Evolutionary conservation across 2,888 invertebrate genomes (phyloP).

Genomic region (Apomyelois bistriatella): DNA sequence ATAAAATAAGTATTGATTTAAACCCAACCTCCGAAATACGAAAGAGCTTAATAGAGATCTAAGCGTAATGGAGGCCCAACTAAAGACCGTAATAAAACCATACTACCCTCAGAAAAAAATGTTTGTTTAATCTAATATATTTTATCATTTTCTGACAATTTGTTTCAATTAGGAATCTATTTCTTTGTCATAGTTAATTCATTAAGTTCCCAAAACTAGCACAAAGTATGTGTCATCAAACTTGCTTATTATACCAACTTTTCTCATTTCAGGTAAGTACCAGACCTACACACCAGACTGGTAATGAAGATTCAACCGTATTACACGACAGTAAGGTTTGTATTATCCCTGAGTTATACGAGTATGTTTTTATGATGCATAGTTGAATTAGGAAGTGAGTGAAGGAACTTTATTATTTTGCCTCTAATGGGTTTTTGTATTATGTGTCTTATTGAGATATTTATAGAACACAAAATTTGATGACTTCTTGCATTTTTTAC

Average conservation of each 20-base stretch:
- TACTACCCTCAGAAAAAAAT: no score
- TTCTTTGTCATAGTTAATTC: neutral
- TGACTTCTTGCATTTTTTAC: no score
- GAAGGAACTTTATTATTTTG: neutral
- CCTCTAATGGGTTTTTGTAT: neutral
- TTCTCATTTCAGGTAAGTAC: conserved; percentile 34
- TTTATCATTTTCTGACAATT: neutral
- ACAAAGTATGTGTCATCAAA: neutral
- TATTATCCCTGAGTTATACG: neutral
- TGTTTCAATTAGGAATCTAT: neutral
- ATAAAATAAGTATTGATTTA: no score
- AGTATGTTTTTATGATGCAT: neutral
- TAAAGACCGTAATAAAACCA: no score
- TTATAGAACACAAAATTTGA: neutral
- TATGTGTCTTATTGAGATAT: neutral
- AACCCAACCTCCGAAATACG: no score
- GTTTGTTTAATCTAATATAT: no score
- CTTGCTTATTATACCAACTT: conserved; percentile 23
- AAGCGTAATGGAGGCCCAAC: no score
- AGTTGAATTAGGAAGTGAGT: neutral
- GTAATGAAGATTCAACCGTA: neutral
- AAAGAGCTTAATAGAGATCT: no score
- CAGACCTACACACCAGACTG: neutral
- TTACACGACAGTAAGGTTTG: neutral
- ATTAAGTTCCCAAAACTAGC: neutral